Base-by-base conservation (phyloP, 2,113 vertebrate genomes). In the Verasper variegatus region DNA sequence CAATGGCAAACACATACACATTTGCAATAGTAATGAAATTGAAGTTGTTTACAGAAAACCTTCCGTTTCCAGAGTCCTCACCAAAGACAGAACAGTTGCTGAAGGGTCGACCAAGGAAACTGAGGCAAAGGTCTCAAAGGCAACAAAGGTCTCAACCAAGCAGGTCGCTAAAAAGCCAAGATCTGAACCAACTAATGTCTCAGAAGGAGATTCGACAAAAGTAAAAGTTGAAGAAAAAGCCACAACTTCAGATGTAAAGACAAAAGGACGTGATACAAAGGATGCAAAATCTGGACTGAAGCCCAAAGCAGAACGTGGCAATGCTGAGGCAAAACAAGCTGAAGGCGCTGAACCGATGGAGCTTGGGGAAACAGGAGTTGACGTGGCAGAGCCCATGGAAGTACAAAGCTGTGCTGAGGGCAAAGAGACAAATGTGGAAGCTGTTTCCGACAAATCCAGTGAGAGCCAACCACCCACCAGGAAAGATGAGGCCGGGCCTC, bases 121-220 rank as follows among this genome's bases (percentile, higher is more conserved):
- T 21, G 62, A 68, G 67, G 45, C 51, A n/a, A 67, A 79, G 14
- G 42, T 17, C 0, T 18, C 59, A 10, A 76, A 82, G 67, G 68
- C 18, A 0, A 84, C 74, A 67, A 66, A 21, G 0, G 1, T 49
- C 13, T 56, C 74, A 26, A 13, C 18, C 17, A 18, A 73, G 35
- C 69, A 26, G 21, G 40, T 12, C 5, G 17, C 10, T 0, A 26
- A 58, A 71, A 52, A 0, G 0, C 20, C 1, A 8, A 59, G 78
- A 54, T 1, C 23, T 17, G 21, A 71, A 26, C 18, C 54, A 51
- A 12, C 18, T 26, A 9, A 63, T 20, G n/a, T 12, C 12, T 27
- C 23, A 4, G 24, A 42, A 42, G 61, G 14, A 70, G 2, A 9
- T 3, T 3, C 11, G 21, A 49, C 18, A 12, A 55, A 55, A 55